Evolutionary conservation across 2,113 vertebrate genomes (phyloP), one percentile per base, ranked within the genome.

Genomic region (Myrmecophaga tridactyla): DNA sequence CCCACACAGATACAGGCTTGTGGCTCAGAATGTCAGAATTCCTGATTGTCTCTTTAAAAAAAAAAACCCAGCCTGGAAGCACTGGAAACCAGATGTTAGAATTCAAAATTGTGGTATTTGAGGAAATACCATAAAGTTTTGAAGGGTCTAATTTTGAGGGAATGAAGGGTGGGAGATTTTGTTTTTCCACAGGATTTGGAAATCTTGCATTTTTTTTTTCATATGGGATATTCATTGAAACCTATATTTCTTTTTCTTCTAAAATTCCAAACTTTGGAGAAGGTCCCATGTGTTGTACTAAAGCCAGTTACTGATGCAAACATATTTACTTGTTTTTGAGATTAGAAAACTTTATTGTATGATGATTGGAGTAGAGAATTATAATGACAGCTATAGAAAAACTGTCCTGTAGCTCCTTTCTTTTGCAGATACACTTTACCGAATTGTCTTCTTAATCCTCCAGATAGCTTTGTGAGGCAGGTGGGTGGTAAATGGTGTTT

Each of bases 21-120:
- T 5, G 48, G n/a, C 88, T 89, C 6, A 34, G 17, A 63, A 51
- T 78, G 46, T 86, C 95, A 81, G 43, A 95, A 96, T 86, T 89
- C 84, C 80, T 94, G 72, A 76, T 85, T 80, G 83, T 95, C 95
- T 73, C 41, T 86, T 91, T 70, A 31, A 60, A 78, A 87, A 62
- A n/a, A 75, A 63, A 75, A 77, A 58, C 76, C 83, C 75, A 92
- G 53, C 48, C 14, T 56, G 23, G 63, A 48, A 82, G 91, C 92
- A 72, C 78, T 96, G 73, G 60, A 89, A 95, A 96, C 90, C 88
- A 96, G 93, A 96, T 94, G 93, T 80, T 70, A 86, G 91, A 91
- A 51, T 81, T 96, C 82, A 73, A 36, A 92, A 91, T 77, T 21
- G 27, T 53, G 27, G 90, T 85, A 29, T 95, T 96, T 76, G 63